Evolutionary conservation across 2,113 vertebrate genomes (phyloP).

Genomic region (Podarcis muralis): DNA sequence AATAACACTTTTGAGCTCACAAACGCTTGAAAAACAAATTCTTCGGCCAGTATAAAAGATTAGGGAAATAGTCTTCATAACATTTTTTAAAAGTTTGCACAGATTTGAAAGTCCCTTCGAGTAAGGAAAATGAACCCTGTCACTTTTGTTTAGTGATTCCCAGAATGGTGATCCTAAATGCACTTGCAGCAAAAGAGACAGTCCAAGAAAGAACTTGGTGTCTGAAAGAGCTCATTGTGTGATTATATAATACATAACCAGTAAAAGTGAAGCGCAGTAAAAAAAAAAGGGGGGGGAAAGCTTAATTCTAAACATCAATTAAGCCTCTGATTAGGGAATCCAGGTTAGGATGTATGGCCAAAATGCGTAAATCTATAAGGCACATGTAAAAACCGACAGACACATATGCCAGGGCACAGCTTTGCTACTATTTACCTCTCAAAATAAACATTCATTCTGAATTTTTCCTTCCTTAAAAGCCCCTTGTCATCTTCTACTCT

Average conservation of each 20-base stretch:
- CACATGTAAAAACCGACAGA: neutral
- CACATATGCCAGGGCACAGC: neutral
- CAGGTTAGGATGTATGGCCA: neutral
- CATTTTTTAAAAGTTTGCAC: neutral
- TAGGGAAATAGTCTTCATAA: neutral
- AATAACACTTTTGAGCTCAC: neutral
- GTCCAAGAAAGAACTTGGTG: neutral
- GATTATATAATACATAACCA: neutral
- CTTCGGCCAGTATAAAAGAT: neutral
- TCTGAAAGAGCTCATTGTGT: neutral
- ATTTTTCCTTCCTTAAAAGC: neutral
- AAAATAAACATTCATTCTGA: too few species aligned
- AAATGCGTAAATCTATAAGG: neutral
- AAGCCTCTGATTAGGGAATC: neutral
- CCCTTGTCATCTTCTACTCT: neutral
- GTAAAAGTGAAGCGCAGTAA: neutral
- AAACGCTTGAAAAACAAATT: neutral
- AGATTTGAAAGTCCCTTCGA: neutral
- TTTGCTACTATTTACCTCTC: too few species aligned
- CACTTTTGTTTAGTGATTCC: constrained; percentile 1
- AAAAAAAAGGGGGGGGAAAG: neutral
- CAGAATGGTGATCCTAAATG: neutral
- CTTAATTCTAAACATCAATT: neutral
- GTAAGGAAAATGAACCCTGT: neutral
- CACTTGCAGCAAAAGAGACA: neutral